Evolutionary conservation across 2,888 invertebrate species (phyloP), one percentile per base, ranked within the genome.

Genomic region (Diaperis boleti): DNA sequence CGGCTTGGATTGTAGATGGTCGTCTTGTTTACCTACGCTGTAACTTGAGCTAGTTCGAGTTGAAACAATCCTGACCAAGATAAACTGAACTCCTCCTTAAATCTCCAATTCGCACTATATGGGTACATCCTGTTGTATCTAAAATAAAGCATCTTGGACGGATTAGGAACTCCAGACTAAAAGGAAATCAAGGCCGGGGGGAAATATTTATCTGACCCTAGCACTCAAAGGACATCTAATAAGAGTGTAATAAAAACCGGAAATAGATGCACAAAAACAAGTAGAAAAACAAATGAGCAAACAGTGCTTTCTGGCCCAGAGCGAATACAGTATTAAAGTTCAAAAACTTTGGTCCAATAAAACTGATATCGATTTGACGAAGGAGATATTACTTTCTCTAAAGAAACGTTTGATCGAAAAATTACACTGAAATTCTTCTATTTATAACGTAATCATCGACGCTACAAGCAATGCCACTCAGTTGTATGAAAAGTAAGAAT

Each of bases 51-150:
- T 59, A 63, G 70, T 69, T 62, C 68, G 71, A 72, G 70, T 72
- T 70, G 69, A 66, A 72, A 72, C 73, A 72, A 74, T 73, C 71
- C 71, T 60, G 59, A 64, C 62, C 68, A 73, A 73, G 72, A 73
- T 73, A 73, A 73, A 73, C 72, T 65, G 65, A 70, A 72, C 73
- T 74, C 73, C 71, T 72, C 68, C 70, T 65, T 60, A 54, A 66
- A 68, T 67, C 70, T 69, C 69, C 69, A 69, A 69, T 72, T 67
- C 66, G 56, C 67, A 64, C 65, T 47, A 44, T 31, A 44, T 26
- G 26, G 14, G 54, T 35, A 13, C 18, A 13, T 47, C 17, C 18
- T 49, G 52, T 52, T 52, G 52, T 52, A 52, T 52, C 52, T 39
- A 52, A 52, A 37, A 37, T 52, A 52, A 52, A 52, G 39, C 52